These are phyloP conservation scores for Camelus bactrianus DNA, from an alignment of 2,113 vertebrate species.

Conservation along the genomic window DNA sequence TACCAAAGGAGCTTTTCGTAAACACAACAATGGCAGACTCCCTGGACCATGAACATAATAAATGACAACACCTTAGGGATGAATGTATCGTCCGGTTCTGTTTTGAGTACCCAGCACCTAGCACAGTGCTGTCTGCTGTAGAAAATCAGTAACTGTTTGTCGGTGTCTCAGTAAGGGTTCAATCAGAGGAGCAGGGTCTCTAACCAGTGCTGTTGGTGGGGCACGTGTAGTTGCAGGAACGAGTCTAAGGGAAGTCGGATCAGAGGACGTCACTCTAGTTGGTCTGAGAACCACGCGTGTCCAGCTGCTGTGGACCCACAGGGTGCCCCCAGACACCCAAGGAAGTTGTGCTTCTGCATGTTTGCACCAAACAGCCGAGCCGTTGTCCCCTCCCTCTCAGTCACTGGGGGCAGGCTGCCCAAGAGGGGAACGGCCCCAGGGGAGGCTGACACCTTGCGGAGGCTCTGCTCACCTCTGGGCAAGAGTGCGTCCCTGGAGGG, in stretches of 20 bases:
- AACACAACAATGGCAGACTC: fast-evolving
- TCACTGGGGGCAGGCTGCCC: not conserved
- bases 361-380: fast-evolving
- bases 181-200: fast-evolving
- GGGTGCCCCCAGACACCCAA: fast-evolving
- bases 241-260: not conserved
- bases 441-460: not conserved
- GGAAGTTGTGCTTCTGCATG: too few species aligned
- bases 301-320: fast-evolving
- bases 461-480: not conserved
- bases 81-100: fast-evolving
- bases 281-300: not conserved
- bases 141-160: fast-evolving
- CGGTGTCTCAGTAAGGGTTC: fast-evolving
- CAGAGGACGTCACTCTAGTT: not conserved
- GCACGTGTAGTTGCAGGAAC: fast-evolving
- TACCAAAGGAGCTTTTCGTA: fast-evolving
- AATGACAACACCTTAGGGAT: fast-evolving
- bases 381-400: too few species aligned
- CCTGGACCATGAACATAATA: fast-evolving
- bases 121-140: fast-evolving
- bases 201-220: fast-evolving
- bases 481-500: not conserved
- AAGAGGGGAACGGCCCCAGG: not conserved
- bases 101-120: fast-evolving